Conservation (phyloP, 2,113 vertebrate genomes). For the Kryptolebias marmoratus region DNA sequence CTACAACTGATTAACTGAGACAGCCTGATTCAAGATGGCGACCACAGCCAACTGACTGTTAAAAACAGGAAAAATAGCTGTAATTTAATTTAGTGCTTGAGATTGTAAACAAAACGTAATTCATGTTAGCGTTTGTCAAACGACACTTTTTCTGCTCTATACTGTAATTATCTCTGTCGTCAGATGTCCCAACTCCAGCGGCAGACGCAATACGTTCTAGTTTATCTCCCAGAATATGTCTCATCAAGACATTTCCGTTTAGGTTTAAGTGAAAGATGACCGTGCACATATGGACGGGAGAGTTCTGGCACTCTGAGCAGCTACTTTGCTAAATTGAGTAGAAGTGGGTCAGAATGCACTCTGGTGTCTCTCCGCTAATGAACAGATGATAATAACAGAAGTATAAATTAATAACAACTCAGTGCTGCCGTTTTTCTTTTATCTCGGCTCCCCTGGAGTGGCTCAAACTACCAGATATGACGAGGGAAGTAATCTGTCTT, state of each 20-base stretch:
- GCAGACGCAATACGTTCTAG: not conserved
- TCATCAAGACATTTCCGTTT: not conserved
- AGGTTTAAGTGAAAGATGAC: not conserved
- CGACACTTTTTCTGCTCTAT: not conserved
- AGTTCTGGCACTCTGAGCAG: conserved; percentile 1
- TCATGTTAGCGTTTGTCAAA: not conserved
- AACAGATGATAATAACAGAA: conserved; percentile 34
- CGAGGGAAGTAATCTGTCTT: not conserved
- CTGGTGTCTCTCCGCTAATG: conserved; percentile 26
- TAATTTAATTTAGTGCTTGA: too few relatives aligned
- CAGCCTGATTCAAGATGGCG: too few relatives aligned
- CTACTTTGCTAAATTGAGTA: conserved; percentile 26
- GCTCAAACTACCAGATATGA: not conserved
- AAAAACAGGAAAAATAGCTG: too few relatives aligned
- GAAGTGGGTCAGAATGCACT: conserved; percentile 33
- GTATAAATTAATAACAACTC: conserved; percentile 44
- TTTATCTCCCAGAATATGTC: conserved; percentile 3
- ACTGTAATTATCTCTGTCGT: conserved; percentile 3
- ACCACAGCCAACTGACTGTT: too few relatives aligned
- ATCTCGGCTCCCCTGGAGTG: not conserved
- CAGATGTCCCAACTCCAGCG: not conserved
- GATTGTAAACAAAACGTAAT: not conserved
- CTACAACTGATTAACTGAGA: too few relatives aligned
- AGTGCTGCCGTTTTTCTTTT: conserved; percentile 18
- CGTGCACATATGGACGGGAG: conserved; percentile 2